Evolutionary conservation across 64 coral and sea anemone species (phyloP).

Genomic region (Platygyra sinensis): DNA sequence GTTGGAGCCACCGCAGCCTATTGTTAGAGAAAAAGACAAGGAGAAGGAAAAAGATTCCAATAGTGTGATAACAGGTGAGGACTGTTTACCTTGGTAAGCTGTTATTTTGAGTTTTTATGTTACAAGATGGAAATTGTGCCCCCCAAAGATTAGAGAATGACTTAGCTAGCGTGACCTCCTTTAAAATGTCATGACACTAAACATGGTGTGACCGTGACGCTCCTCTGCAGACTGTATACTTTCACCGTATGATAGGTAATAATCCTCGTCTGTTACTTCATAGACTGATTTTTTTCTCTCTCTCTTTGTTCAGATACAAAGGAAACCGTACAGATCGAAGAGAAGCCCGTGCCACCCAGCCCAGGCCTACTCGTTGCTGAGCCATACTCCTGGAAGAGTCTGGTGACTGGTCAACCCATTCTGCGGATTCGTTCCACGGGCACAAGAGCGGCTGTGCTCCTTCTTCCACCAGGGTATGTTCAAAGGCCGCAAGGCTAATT

Average conservation of each 20-base stretch:
- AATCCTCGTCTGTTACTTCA: not conserved
- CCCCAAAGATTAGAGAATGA: too few species aligned
- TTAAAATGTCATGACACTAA: too few species aligned
- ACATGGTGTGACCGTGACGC: too few species aligned
- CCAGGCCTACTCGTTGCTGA: constrained; percentile 93
- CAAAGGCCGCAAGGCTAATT: too few species aligned
- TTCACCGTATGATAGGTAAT: too few species aligned
- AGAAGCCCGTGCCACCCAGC: constrained; percentile 66
- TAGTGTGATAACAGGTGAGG: constrained; percentile 59
- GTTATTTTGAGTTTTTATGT: too few species aligned
- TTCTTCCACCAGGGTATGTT: constrained; percentile 78
- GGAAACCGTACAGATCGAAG: constrained; percentile 53
- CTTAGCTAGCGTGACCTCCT: too few species aligned
- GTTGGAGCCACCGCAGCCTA: constrained; percentile 91
- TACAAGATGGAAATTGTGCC: too few species aligned
- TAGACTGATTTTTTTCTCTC: not conserved
- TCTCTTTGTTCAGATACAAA: constrained; percentile 62
- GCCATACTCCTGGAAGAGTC: constrained; percentile 98
- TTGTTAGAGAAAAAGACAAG: constrained; percentile 87
- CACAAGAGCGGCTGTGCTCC: constrained; percentile 75
- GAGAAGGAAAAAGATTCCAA: constrained; percentile 76
- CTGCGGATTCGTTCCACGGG: constrained; percentile 81
- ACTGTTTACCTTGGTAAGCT: too few species aligned
- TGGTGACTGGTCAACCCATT: constrained; percentile 95
- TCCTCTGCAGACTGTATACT: too few species aligned